Evolutionary conservation across 1,140 invertebrate genomes (phyloP), one percentile per base, ranked within the genome.

Genomic region (Palaemon carinicauda): DNA sequence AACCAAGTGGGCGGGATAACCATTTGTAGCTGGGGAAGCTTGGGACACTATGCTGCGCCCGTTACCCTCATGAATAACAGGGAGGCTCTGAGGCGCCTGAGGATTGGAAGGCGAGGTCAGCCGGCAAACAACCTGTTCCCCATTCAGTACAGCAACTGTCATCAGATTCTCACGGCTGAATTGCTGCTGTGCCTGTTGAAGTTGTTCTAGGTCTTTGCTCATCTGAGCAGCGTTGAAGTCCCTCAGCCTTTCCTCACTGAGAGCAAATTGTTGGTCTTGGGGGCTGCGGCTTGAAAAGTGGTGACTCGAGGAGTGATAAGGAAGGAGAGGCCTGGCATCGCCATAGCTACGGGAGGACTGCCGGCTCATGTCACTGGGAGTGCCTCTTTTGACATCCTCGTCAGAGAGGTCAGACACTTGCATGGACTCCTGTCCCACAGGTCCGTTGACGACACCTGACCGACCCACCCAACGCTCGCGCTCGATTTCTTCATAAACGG

Each of bases 401-500:
- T 96, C 95, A 24, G 95, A 95, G 93, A 96, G 93, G 90, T 96
- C 95, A 0, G 95, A 95, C 81, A 95, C 94, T 78, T 95, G 93
- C 88, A 90, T 88, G 9, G 78, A 60, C 41, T 89, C 88, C 27
- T 84, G 87, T 14, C 82, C 86, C 21, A 60, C 29, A 0, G 84
- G 80, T 21, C 85, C 82, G 21, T 33, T 65, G 3, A 80, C 52
- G 10, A 50, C 84, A n/a, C 21, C 86, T 15, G 86, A 79, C 54
- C 89, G 71, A 29, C 88, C 75, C 52, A 75, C 82, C 92, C 92
- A 83, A 90, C 91, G 78, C 91, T 92, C 1, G 1, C 95, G 93
- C 89, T 96, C 95, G 71, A 96, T 96, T 90, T 96, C 95, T 90
- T 96, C 95, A 90, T 96, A 96, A 3, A 96, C 95, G 0, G 95